Evolutionary conservation across 2,113 vertebrate species (phyloP).

Genomic region (Atrichornis clamosus): DNA sequence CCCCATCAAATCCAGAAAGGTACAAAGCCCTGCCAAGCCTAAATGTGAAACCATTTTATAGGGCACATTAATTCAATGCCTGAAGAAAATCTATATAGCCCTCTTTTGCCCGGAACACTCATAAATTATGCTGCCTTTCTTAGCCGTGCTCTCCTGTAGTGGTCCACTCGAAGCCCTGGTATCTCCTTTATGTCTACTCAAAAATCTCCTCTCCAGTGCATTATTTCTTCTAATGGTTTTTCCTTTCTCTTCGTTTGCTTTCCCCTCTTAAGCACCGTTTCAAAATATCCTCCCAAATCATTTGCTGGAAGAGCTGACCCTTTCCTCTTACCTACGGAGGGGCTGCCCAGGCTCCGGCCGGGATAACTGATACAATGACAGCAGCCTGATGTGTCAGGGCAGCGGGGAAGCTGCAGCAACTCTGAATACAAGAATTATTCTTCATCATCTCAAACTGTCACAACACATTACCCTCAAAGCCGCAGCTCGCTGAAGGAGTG

Average conservation of each 20-base stretch:
- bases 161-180: slow-evolving; percentile 45
- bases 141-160: slow-evolving; percentile 2
- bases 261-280: slow-evolving; percentile 78
- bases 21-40: slow-evolving; percentile 44
- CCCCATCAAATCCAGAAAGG: background rate
- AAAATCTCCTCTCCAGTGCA: slow-evolving; percentile 66
- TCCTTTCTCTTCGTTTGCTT: slow-evolving; percentile 65
- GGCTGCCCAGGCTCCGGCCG: slow-evolving; percentile 69
- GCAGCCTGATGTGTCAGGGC: slow-evolving; percentile 80
- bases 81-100: slow-evolving; percentile 66
- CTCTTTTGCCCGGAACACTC: slow-evolving; percentile 70
- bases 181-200: slow-evolving; percentile 64
- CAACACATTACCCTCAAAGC: slow-evolving; percentile 83
- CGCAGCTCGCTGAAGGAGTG: slow-evolving; percentile 72
- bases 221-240: slow-evolving; percentile 66
- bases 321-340: slow-evolving; percentile 65
- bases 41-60: slow-evolving; percentile 66
- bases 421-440: slow-evolving; percentile 86
- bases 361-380: slow-evolving; percentile 85
- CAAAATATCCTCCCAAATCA: slow-evolving; percentile 75
- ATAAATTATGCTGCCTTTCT: slow-evolving; percentile 71
- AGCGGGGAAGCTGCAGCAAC: slow-evolving; percentile 68
- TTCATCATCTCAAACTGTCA: slow-evolving; percentile 87
- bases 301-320: slow-evolving; percentile 70
- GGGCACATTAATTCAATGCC: slow-evolving; percentile 66